A percentile compares a stretch with the other conserved stretches of the same genome.
These are phyloP conservation scores for Callosobruchus maculatus DNA, from an alignment of 2,888 invertebrate genomes.

Conservation along the genomic window DNA sequence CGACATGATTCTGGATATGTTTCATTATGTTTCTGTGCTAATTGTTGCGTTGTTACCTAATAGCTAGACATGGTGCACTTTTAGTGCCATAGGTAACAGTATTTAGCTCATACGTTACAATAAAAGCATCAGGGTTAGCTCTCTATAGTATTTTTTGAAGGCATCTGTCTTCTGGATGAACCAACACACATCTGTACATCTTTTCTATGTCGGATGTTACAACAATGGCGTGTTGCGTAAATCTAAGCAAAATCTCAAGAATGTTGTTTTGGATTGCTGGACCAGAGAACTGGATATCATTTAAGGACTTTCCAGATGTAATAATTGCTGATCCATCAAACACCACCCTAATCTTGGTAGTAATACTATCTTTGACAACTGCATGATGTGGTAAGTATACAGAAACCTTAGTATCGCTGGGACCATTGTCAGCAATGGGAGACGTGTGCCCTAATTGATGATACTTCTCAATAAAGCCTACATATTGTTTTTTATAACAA, in stretches of 20 bases:
- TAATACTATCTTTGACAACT: slow-evolving; percentile 17
- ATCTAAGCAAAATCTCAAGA: slow-evolving; percentile 11
- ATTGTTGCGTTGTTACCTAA: background rate
- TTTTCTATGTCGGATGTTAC: slow-evolving; percentile 10
- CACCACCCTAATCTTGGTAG: slow-evolving; percentile 16
- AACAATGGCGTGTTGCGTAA: slow-evolving; percentile 7
- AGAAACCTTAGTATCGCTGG: too few species aligned
- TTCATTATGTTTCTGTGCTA: background rate
- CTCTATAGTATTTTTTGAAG: slow-evolving; percentile 16
- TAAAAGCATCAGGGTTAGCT: background rate
- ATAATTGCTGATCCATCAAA: slow-evolving; percentile 11
- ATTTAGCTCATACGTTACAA: slow-evolving; percentile 6
- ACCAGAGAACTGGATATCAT: slow-evolving; percentile 14
- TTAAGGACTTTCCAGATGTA: slow-evolving; percentile 16
- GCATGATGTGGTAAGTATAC: slow-evolving; percentile 21
- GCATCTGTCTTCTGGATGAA: slow-evolving; percentile 6
- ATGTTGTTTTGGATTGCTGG: slow-evolving; percentile 15
- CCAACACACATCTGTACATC: slow-evolving; percentile 11
- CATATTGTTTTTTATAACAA: slow-evolving; percentile 5
- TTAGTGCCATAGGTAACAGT: slow-evolving; percentile 14
- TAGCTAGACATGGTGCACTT: slow-evolving; percentile 4
- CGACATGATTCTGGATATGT: background rate
- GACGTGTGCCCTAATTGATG: slow-evolving; percentile 13
- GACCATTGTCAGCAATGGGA: background rate
- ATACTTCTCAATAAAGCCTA: slow-evolving; percentile 12